Conservation (phyloP, 1,140 invertebrate genomes). For the Lasioglossum baleicum region DNA sequence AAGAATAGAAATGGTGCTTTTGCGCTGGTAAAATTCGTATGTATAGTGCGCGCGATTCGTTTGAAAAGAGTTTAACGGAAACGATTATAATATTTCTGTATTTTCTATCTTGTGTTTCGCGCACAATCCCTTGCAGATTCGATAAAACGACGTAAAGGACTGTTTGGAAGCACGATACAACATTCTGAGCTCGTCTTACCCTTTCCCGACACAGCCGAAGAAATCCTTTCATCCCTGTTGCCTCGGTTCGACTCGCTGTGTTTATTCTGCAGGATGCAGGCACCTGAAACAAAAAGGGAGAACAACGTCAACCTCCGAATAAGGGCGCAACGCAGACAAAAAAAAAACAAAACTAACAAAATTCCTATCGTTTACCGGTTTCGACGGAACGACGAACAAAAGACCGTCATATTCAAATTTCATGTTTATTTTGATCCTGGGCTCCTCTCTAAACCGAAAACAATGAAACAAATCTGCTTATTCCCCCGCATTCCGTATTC, state of each 20-base stretch:
- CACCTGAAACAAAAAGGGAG: conserved; percentile 27
- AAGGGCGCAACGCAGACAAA: too few relatives aligned
- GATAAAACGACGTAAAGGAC: conserved; percentile 38
- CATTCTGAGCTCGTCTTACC: conserved; percentile 43
- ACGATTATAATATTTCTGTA: conserved; percentile 21
- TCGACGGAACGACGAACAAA: background rate
- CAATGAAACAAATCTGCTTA: conserved; percentile 10
- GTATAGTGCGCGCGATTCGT: background rate
- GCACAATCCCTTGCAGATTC: conserved; percentile 18
- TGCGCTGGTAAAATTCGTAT: background rate
- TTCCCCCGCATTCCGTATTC: background rate
- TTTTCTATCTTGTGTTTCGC: conserved; percentile 2
- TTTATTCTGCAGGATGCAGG: conserved; percentile 26
- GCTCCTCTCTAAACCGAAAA: background rate
- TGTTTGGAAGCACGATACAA: conserved; percentile 38
- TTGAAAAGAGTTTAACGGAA: background rate
- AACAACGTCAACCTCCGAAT: conserved; percentile 20
- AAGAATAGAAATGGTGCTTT: background rate
- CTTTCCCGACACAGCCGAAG: conserved; percentile 32
- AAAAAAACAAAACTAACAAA: background rate
- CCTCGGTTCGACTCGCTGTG: conserved; percentile 38
- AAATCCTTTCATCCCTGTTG: conserved; percentile 47
- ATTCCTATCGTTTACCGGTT: conserved; percentile 25
- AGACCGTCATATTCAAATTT: conserved; percentile 15
- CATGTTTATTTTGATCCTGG: background rate